Base-by-base conservation (phyloP, 2,113 vertebrate genomes). In the Tychaedon coryphoeus region DNA sequence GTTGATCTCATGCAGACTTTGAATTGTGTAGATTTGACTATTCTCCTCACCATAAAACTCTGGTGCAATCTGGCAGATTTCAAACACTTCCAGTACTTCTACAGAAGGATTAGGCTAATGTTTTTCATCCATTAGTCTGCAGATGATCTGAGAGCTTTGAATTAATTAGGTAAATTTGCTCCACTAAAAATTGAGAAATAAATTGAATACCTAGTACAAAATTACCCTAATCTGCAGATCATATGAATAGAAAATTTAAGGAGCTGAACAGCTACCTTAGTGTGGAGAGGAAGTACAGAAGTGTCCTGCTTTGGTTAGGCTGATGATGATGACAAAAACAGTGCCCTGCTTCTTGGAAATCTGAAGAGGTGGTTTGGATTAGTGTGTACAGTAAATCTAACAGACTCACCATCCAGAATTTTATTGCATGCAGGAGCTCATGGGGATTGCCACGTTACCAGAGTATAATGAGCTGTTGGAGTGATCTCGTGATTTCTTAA, bases 361-460 rank as follows among this genome's bases (percentile, higher is more conserved):
- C 26, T 28, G 53, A 47, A 91, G n/a, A 56, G 5, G 6, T 34
- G 15, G 2, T 34, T 28, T 71, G 57, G 28, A 75, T 53, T 58
- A 48, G 9, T 24, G 22, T 47, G 12, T 57, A 29, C 19, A 80
- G 20, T 48, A 71, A 93, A 57, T 62, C 36, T 43, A 86, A 65
- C 26, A 79, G 28, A 40, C 2, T 70, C 47, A 69, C 12, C 70
- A 20, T 25, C n/a, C 31, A 88, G 43, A 86, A 78, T 82, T 78
- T 71, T 79, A 38, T 29, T 89, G 22, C 34, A 24, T 64, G 6
- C 9, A 83, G 62, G 50, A 89, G 38, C 18, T 86, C 58, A 42
- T 22, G 18, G 20, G 28, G 18, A 51, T 70, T 78, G 42, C 26
- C 43, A 62, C 0, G 0, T 19, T 88, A 40, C 22, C 12, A n/a